These are phyloP conservation scores for Ectropis crepuscularia DNA, from an alignment of 2,888 invertebrate genomes.

Conservation along the genomic window DNA sequence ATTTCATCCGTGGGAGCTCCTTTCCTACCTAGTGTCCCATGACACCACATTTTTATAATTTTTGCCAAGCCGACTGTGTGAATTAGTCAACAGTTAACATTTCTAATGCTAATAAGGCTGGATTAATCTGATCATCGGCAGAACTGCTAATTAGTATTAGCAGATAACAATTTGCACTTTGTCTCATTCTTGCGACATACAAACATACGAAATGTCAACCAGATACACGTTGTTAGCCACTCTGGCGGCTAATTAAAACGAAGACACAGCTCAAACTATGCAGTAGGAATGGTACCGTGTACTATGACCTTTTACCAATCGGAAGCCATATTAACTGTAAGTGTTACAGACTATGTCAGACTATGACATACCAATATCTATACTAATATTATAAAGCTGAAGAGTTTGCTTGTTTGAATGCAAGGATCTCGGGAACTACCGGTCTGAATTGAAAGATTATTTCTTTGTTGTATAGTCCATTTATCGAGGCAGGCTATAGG, in stretches of 20 bases:
- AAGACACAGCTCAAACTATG: conserved; percentile 31
- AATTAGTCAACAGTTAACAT: conserved; percentile 2
- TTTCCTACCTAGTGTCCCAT: too few species aligned
- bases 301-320: neutral
- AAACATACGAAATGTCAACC: conserved; percentile 76
- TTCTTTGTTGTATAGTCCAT: too few species aligned
- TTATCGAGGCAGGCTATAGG: too few species aligned
- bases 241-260: conserved; percentile 66
- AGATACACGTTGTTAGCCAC: conserved; percentile 65
- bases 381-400: too few species aligned
- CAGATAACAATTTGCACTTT: conserved; percentile 70
- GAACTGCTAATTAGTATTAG: conserved; percentile 68
- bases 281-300: conserved; percentile 14
- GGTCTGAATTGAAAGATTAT: too few species aligned
- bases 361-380: too few species aligned
- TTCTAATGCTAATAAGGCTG: conserved; percentile 17
- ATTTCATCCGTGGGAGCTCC: too few species aligned
- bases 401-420: too few species aligned
- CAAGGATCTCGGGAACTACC: too few species aligned
- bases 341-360: too few species aligned
- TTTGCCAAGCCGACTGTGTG: conserved; percentile 21
- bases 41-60: too few species aligned
- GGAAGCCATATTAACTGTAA: too few species aligned
- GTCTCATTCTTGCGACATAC: conserved; percentile 63
- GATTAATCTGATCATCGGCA: conserved; percentile 36